phyloP scores from a whole-genome alignment of 1,140 invertebrate species.

The Drosophila repletoides region DNA sequence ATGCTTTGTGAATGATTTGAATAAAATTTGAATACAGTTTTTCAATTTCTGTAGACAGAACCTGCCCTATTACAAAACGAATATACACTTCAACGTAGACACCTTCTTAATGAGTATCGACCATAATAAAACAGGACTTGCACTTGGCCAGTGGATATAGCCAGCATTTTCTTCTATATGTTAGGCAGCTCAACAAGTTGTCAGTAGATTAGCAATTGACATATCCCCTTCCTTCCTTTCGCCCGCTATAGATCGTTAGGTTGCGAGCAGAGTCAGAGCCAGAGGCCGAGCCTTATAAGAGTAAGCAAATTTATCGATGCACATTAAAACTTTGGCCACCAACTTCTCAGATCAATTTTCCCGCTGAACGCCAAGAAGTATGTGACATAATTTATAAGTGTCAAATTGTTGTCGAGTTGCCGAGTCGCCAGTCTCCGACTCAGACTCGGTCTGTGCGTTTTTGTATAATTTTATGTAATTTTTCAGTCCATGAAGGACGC shows the following conservation, averaged over 20 bases:
- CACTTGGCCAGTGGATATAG: neutral
- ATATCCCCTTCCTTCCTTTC: too few species aligned
- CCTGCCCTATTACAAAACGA: neutral
- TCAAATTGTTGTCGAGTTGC: constrained; percentile 51
- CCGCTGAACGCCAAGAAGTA: constrained; percentile 55
- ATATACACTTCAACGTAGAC: too few species aligned
- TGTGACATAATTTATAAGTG: constrained; percentile 77
- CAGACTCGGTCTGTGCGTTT: neutral
- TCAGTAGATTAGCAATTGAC: constrained; percentile 60
- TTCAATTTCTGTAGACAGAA: too few species aligned
- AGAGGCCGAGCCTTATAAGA: too few species aligned
- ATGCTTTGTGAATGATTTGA: too few species aligned
- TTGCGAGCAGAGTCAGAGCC: constrained; percentile 26
- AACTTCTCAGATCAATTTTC: constrained; percentile 50
- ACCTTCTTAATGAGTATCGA: too few species aligned
- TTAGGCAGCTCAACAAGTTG: constrained; percentile 77
- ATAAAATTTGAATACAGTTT: too few species aligned
- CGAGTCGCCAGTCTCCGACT: neutral
- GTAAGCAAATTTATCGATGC: constrained; percentile 66
- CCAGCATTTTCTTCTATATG: constrained; percentile 62
- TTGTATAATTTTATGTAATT: constrained; percentile 69
- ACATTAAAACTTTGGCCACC: constrained; percentile 62
- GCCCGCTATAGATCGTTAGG: constrained; percentile 15
- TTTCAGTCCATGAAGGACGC: constrained; percentile 55
- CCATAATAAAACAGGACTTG: neutral